These are phyloP conservation scores for Python bivittatus DNA, from an alignment of 2,113 vertebrate genomes.

Conservation along the genomic window DNA sequence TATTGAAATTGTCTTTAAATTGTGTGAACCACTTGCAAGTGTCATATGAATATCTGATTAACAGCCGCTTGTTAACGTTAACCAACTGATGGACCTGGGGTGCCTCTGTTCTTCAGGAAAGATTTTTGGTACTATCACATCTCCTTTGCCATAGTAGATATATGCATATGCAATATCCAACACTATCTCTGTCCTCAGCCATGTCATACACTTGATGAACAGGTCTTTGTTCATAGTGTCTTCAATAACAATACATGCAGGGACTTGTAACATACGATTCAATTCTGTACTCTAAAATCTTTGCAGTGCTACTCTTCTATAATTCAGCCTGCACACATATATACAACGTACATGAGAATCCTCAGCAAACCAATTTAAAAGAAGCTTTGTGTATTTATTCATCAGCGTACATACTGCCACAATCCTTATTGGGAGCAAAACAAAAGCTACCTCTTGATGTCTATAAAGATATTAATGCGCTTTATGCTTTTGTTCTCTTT, in stretches of 20 bases:
- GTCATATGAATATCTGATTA: neutral
- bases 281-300: neutral
- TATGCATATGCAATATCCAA: neutral
- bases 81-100: neutral
- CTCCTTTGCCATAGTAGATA: neutral
- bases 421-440: constrained; percentile 47
- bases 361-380: constrained; percentile 14
- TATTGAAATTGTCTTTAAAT: no score
- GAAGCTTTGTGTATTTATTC: neutral
- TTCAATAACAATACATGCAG: neutral
- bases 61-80: neutral
- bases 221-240: neutral
- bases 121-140: neutral
- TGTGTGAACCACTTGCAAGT: no score
- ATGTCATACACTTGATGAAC: neutral
- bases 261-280: neutral
- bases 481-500: neutral
- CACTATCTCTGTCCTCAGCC: neutral
- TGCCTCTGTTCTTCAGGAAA: neutral
- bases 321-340: neutral
- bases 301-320: neutral
- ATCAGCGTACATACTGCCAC: no score
- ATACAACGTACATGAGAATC: neutral
- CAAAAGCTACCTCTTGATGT: constrained; percentile 23
- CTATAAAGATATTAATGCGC: constrained; percentile 15